Evolutionary conservation across 2,113 vertebrate genomes (phyloP), one percentile per base, ranked within the genome.

Genomic region (Silurus meridionalis): DNA sequence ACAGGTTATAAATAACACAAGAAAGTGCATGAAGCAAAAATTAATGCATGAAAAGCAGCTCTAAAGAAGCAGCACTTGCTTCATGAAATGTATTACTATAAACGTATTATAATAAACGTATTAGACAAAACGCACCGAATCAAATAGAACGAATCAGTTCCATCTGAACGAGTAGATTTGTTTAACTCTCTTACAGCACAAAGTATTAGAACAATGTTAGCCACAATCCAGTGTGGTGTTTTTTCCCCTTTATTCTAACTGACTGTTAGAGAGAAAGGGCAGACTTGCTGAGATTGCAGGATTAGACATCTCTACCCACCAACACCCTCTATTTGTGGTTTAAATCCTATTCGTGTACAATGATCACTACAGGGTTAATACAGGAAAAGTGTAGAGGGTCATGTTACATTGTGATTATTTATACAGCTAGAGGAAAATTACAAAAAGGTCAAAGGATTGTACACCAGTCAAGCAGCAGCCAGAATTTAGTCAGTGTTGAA

Each of bases 381-480:
- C 28, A 63, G 83, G 37, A 75, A 28, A 50, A 64, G 28, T 86
- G 21, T n/a, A 82, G 14, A 72, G 53, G n/a, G 17, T 52, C 48
- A n/a, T 10, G 25, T 57, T 74, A 60, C 57, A 37, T 50, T 63
- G 6, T 4, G 37, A 60, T 21, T 58, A 52, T 82, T 83, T 83
- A 61, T 83, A 88, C 28, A 58, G 5, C 55, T 77, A 23, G 6
- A 79, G 60, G 64, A 21, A 87, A 60, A 60, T 8, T 53, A 82
- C 53, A 21, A 53, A 66, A 64, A 66, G 6, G 8, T 10, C 19
- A 78, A n/a, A 25, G 10, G 13, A 13, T 7, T n/a, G n/a, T 1
- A 55, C 6, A 55, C 25, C 9, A 69, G 60, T 23, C 11, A 5
- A 67, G 66, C 23, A 6, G 8, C 0, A 5, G 4, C 57, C 28